A percentile compares a stretch with the other conserved stretches of the same genome.
phyloP scores from a whole-genome alignment of 2,888 invertebrate species.

The Epistrophe grossulariae region DNA sequence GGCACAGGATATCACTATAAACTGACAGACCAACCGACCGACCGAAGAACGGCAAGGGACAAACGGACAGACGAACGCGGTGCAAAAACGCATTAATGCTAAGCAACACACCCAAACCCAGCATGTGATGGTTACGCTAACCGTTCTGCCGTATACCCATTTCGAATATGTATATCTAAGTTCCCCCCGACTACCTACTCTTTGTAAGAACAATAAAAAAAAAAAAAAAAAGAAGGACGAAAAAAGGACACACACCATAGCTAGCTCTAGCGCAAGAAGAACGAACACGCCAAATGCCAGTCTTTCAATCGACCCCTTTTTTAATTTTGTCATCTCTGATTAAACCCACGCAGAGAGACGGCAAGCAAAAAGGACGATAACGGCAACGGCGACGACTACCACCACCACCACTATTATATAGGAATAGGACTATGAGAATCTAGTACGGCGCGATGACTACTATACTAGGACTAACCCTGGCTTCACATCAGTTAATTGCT shows the following conservation, averaged over 20 bases:
- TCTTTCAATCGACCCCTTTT: conserved; percentile 69
- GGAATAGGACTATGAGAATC: conserved; percentile 1
- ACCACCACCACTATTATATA: too few relatives aligned
- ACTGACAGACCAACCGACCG: background rate
- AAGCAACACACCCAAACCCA: conserved; percentile 53
- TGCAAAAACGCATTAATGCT: conserved; percentile 47
- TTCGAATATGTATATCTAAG: background rate
- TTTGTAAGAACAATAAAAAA: conserved; percentile 17
- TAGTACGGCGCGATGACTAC: background rate
- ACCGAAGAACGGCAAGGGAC: background rate
- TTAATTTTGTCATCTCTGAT: conserved; percentile 72
- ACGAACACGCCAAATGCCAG: conserved; percentile 48
- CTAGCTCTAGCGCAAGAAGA: conserved; percentile 1
- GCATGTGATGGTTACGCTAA: conserved; percentile 44
- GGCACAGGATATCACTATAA: conserved; percentile 16
- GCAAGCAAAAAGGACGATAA: conserved; percentile 25
- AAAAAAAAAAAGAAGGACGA: conserved; percentile 36
- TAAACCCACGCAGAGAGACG: conserved; percentile 49
- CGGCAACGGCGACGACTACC: background rate
- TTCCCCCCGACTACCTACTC: background rate
- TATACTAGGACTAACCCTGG: conserved; percentile 46
- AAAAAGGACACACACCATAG: conserved; percentile 33
- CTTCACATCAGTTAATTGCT: conserved; percentile 70
- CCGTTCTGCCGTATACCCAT: conserved; percentile 44
- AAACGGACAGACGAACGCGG: background rate